A percentile compares a stretch with the other conserved stretches of the same genome.
These are phyloP conservation scores for Mesoligia furuncula DNA, from an alignment of 2,888 invertebrate species.

Conservation along the genomic window DNA sequence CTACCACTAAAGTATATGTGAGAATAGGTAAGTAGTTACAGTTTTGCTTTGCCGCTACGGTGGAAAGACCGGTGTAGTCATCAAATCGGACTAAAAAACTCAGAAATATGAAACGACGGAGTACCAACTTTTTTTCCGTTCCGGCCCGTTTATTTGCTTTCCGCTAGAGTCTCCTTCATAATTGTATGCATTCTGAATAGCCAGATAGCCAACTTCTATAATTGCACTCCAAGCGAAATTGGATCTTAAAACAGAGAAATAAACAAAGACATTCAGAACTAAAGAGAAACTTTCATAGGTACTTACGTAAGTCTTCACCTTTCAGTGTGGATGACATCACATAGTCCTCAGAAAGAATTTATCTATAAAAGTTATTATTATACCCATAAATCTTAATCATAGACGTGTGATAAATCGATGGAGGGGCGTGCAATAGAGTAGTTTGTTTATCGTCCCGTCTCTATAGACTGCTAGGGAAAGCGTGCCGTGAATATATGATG, in stretches of 20 bases:
- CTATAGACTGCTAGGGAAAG: constrained; percentile 55
- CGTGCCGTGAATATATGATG: constrained; percentile 65
- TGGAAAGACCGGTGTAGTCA: not conserved
- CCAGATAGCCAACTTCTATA: not conserved
- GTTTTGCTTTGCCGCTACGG: not conserved
- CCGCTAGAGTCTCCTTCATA: constrained; percentile 10
- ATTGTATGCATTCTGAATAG: constrained; percentile 15
- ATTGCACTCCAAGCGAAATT: constrained; percentile 8
- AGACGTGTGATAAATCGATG: constrained; percentile 70
- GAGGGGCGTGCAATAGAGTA: constrained; percentile 65
- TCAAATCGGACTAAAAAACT: constrained; percentile 24
- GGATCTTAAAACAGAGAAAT: not conserved
- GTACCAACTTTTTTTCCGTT: constrained; percentile 1
- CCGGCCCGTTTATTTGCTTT: not conserved
- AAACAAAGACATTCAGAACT: constrained; percentile 9
- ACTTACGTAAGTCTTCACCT: constrained; percentile 36
- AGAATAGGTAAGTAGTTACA: not conserved
- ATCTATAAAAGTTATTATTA: constrained; percentile 65
- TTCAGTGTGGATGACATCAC: constrained; percentile 59
- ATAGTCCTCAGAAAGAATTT: constrained; percentile 52
- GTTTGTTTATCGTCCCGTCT: constrained; percentile 67
- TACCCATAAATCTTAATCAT: constrained; percentile 68
- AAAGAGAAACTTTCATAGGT: constrained; percentile 20
- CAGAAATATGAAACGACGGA: constrained; percentile 19
- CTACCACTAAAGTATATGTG: not conserved